Evolutionary conservation across 2,888 invertebrate genomes (phyloP).

Genomic region (Galerucella nymphaeae): DNA sequence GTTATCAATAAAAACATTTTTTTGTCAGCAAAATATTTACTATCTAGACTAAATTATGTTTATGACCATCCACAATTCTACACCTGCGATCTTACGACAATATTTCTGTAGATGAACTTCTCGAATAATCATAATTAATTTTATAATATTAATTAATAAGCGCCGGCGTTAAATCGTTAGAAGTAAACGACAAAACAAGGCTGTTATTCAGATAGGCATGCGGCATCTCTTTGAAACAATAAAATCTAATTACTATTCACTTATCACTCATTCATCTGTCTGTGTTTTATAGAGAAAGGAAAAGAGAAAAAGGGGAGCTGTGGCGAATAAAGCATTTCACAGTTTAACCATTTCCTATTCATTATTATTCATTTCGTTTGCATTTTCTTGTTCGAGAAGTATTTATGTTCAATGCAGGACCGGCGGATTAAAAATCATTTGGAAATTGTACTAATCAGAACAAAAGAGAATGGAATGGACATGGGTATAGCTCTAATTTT

Average conservation of each 20-base stretch:
- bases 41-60: too few relatives aligned
- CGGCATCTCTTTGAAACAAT: slow-evolving; percentile 63
- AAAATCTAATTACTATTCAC: slow-evolving; percentile 64
- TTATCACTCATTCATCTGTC: slow-evolving; percentile 64
- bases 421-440: background rate
- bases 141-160: slow-evolving; percentile 29
- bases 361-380: slow-evolving; percentile 64
- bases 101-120: background rate
- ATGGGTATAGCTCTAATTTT: too few relatives aligned
- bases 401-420: slow-evolving; percentile 56
- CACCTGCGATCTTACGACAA: background rate
- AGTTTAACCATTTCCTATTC: slow-evolving; percentile 64
- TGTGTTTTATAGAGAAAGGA: slow-evolving; percentile 27
- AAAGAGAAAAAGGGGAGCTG: slow-evolving; percentile 46
- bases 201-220: slow-evolving; percentile 59
- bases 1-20: too few relatives aligned
- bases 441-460: background rate
- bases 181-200: slow-evolving; percentile 57
- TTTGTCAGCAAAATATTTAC: too few relatives aligned
- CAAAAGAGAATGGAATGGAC: too few relatives aligned
- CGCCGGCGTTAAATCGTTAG: slow-evolving; percentile 34
- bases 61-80: too few relatives aligned
- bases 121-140: slow-evolving; percentile 26
- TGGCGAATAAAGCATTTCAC: slow-evolving; percentile 62
- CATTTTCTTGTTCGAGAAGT: slow-evolving; percentile 62